Evolutionary conservation across 2,888 invertebrate genomes (phyloP).

Genomic region (Tillus elongatus): DNA sequence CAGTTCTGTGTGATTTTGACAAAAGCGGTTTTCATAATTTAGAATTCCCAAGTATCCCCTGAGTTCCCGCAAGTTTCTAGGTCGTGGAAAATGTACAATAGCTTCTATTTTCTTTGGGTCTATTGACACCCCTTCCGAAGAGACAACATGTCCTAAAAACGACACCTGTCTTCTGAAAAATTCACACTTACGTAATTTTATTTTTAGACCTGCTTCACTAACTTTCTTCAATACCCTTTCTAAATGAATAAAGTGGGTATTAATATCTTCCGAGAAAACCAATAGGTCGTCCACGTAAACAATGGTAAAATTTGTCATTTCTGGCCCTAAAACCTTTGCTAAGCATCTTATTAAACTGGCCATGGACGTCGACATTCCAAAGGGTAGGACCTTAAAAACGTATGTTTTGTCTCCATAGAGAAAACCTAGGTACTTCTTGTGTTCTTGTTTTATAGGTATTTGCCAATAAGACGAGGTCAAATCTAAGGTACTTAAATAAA

Average conservation of each 20-base stretch:
- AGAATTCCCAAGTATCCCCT: conserved; percentile 9
- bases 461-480: conserved; percentile 10
- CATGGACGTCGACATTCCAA: conserved; percentile 9
- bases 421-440: conserved; percentile 8
- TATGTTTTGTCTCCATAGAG: conserved; percentile 6
- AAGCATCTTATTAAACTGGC: conserved; percentile 9
- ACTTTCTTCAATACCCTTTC: neutral
- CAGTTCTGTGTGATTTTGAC: neutral
- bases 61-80: conserved; percentile 5
- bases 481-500: conserved; percentile 6
- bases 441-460: conserved; percentile 2
- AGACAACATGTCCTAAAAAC: conserved; percentile 4
- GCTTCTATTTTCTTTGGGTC: neutral
- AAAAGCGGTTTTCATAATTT: conserved; percentile 11
- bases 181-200: neutral
- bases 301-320: conserved; percentile 4
- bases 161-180: neutral
- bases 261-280: conserved; percentile 4
- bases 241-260: conserved; percentile 4
- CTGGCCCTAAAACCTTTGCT: conserved; percentile 6
- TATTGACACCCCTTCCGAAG: neutral
- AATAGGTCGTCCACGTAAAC: conserved; percentile 10
- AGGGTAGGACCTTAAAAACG: conserved; percentile 7
- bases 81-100: neutral
- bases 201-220: neutral